Evolutionary conservation across 2,113 vertebrate species (phyloP).

Genomic region (Apteryx mantelli): DNA sequence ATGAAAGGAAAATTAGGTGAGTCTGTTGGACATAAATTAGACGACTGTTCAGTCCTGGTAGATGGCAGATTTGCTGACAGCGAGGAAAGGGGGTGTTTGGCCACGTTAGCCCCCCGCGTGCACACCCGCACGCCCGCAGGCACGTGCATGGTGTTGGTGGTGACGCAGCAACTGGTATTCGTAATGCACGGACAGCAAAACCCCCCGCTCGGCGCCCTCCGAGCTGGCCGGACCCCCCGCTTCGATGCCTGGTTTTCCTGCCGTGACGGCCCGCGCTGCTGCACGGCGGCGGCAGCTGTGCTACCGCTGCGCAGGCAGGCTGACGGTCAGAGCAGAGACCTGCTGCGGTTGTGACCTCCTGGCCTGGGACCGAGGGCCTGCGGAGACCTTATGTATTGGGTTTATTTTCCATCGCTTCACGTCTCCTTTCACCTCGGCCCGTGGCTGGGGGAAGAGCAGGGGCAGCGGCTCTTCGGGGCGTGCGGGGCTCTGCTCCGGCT

Average conservation of each 20-base stretch:
- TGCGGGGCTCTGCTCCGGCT: background rate
- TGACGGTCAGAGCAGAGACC: background rate
- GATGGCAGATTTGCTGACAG: background rate
- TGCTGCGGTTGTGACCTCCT: background rate
- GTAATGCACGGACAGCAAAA: background rate
- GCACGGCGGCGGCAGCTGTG: no score
- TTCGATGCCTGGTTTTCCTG: accelerated
- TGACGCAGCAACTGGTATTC: accelerated
- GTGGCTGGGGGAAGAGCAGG: background rate
- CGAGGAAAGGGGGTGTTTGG: accelerated
- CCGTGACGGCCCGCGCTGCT: no score
- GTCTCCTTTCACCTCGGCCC: background rate
- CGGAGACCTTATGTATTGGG: background rate
- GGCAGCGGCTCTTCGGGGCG: accelerated
- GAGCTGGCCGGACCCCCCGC: accelerated
- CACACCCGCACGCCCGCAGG: accelerated
- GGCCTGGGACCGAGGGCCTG: accelerated
- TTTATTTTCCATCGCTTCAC: background rate
- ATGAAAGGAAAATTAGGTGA: slow-evolving; percentile 2
- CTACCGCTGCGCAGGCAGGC: accelerated
- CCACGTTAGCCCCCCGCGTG: background rate
- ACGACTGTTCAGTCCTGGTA: background rate
- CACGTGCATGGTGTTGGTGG: background rate
- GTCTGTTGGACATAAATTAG: background rate
- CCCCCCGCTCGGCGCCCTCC: background rate